Conservation (phyloP, 1,140 invertebrate genomes). For the Drosophila arizonae region DNA sequence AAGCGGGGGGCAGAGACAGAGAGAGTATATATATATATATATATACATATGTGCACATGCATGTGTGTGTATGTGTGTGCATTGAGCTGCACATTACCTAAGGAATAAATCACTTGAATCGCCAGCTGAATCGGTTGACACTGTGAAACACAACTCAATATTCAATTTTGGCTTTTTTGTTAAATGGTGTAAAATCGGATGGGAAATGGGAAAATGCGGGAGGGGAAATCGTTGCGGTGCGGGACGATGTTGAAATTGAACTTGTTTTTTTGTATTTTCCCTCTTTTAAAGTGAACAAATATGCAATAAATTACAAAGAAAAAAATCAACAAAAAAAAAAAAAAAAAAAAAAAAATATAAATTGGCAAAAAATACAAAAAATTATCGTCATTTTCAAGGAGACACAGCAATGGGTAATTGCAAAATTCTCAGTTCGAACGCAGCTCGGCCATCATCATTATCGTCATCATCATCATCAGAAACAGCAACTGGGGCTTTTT, state of each 20-base stretch:
- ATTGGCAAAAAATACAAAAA: constrained; percentile 19
- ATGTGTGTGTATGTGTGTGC: neutral
- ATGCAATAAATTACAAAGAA: constrained; percentile 73
- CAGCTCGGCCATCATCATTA: constrained; percentile 13
- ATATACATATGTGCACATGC: constrained; percentile 4
- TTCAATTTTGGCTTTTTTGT: constrained; percentile 48
- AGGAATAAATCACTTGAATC: constrained; percentile 72
- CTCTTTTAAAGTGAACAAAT: constrained; percentile 46
- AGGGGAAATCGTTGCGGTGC: neutral
- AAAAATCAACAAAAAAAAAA: constrained; percentile 16
- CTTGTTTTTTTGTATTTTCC: constrained; percentile 20
- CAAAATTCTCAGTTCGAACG: constrained; percentile 36
- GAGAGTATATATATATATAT: too few relatives aligned
- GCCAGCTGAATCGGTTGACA: constrained; percentile 39
- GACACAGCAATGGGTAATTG: constrained; percentile 39
- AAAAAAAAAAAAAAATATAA: constrained; percentile 3
- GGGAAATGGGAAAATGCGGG: neutral
- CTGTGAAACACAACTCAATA: constrained; percentile 67
- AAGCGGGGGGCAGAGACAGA: neutral
- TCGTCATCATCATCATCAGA: constrained; percentile 11
- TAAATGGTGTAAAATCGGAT: constrained; percentile 1
- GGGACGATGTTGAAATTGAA: constrained; percentile 46
- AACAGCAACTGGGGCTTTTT: constrained; percentile 23
- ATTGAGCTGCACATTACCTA: constrained; percentile 60
- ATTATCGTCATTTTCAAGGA: constrained; percentile 43